A percentile compares a stretch with the other conserved stretches of the same genome.
These are phyloP conservation scores for Pandemis cinnamomeana DNA, from an alignment of 2,888 invertebrate genomes.

Conservation along the genomic window DNA sequence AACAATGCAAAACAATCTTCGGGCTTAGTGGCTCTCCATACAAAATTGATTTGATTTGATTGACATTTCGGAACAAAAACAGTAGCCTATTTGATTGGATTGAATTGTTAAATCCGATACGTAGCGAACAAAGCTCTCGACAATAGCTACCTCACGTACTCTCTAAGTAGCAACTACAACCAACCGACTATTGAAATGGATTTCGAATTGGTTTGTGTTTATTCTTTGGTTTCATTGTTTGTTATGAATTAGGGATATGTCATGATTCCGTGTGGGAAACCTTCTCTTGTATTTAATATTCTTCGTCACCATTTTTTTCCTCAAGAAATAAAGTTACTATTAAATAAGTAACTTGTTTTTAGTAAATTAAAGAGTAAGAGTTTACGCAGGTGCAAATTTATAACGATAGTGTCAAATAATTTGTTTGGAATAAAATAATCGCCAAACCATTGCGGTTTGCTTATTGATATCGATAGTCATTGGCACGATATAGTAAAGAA, in stretches of 20 bases:
- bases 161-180: conserved; percentile 7
- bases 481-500: too few species aligned
- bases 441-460: too few species aligned
- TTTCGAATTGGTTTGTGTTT: background rate
- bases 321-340: too few species aligned
- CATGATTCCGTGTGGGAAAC: too few species aligned
- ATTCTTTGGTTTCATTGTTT: conserved; percentile 5
- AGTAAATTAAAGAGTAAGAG: too few species aligned
- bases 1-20: conserved; percentile 32
- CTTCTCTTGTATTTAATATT: too few species aligned
- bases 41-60: conserved; percentile 30
- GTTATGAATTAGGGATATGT: background rate
- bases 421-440: too few species aligned
- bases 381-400: too few species aligned
- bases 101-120: conserved; percentile 48
- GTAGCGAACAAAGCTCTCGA: conserved; percentile 27
- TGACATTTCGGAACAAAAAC: conserved; percentile 51
- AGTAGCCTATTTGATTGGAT: conserved; percentile 58
- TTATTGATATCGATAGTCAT: too few species aligned
- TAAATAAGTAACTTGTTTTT: too few species aligned
- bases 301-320: too few species aligned
- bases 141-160: conserved; percentile 27
- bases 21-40: conserved; percentile 27
- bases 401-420: too few species aligned
- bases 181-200: background rate